phyloP scores from a whole-genome alignment of 1,140 invertebrate genomes.

The Cotesia typhae region DNA sequence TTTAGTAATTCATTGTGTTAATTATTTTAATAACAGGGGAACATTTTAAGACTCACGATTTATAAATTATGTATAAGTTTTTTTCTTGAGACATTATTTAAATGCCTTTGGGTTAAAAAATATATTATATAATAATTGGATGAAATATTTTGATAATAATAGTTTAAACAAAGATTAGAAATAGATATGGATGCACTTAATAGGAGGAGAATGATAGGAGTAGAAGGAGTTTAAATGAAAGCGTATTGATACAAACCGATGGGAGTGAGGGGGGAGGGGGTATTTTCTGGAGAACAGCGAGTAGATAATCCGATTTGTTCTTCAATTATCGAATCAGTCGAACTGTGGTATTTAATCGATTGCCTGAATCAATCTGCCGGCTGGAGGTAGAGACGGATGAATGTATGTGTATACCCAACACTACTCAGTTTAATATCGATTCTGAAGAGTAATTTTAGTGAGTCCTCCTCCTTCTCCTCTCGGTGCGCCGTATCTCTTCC shows the following conservation, averaged over 20 bases:
- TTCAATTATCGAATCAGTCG: conserved; percentile 33
- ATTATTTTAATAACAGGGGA: no score
- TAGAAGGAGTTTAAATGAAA: neutral
- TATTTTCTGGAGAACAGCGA: conserved; percentile 19
- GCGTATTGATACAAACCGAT: conserved; percentile 13
- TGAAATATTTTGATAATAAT: no score
- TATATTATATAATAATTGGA: no score
- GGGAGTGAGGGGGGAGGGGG: neutral
- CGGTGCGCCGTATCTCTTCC: conserved; percentile 1
- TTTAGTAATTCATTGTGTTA: no score
- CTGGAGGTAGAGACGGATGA: neutral
- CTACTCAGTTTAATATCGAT: conserved; percentile 17
- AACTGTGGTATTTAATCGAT: conserved; percentile 33
- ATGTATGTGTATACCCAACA: no score
- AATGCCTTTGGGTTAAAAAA: no score
- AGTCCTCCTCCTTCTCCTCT: neutral
- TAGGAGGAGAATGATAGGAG: no score
- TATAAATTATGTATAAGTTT: no score
- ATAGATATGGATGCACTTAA: no score
- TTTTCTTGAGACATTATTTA: no score
- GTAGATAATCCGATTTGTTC: conserved; percentile 33
- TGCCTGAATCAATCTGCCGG: conserved; percentile 29
- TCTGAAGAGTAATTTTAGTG: conserved; percentile 24
- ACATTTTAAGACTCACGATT: no score
- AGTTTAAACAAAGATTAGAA: no score